Conservation (phyloP, 2,888 invertebrate genomes). For the Globia sparganii region DNA sequence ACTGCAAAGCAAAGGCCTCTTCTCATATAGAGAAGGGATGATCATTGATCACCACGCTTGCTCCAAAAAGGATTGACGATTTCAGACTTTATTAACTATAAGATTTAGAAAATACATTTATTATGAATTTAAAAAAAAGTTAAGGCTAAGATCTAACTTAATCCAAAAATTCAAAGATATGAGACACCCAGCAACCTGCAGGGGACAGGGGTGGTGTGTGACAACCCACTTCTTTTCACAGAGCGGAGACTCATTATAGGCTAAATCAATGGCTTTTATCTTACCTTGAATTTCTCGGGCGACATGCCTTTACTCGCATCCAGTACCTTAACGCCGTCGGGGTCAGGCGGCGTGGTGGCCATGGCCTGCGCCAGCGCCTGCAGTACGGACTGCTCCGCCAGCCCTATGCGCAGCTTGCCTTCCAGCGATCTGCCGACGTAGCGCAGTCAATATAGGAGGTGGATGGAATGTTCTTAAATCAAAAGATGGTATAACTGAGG, state of each 20-base stretch:
- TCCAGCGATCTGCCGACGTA: slow-evolving; percentile 92
- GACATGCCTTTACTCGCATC: slow-evolving; percentile 92
- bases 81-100: not conserved
- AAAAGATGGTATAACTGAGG: too few relatives aligned
- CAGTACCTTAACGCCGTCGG: slow-evolving; percentile 90
- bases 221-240: not conserved
- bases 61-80: not conserved
- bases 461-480: too few relatives aligned
- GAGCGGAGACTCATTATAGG: not conserved
- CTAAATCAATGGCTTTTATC: too few relatives aligned
- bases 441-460: too few relatives aligned
- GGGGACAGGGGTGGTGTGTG: not conserved
- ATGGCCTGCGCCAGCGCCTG: slow-evolving; percentile 97
- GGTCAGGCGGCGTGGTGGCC: slow-evolving; percentile 93
- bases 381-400: slow-evolving; percentile 98
- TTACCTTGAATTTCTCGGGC: slow-evolving; percentile 93
- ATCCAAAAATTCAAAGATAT: not conserved
- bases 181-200: not conserved
- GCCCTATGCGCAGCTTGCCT: slow-evolving; percentile 98
- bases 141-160: not conserved
- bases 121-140: not conserved
- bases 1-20: not conserved
- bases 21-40: not conserved
- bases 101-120: not conserved
- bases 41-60: not conserved